Base-by-base conservation (phyloP, 2,888 invertebrate genomes). In the Tetranychus truncatus region DNA sequence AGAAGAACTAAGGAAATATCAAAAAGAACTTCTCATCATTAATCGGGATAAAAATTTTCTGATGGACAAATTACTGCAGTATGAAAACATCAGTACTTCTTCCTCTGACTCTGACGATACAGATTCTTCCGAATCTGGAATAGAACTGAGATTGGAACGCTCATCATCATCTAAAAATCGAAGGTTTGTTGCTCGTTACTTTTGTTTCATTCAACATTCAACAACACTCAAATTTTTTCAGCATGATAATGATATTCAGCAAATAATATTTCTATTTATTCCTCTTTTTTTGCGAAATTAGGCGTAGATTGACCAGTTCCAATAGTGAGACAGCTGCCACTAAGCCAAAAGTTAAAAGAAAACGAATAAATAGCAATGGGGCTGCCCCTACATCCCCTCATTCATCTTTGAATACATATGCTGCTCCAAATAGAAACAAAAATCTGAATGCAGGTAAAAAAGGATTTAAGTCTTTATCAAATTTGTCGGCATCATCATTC, bases 1-100 rank as follows among this genome's bases (percentile, higher is more conserved):
- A 87, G 93, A 93, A 85, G 91, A 95, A 45, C 83, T 96, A 67
- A 86, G 91, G 77, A 89, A 89, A 76, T 89, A 91, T 75, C 95
- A 96, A 82, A 88, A 92, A 77, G 88, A 92, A 79, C 83, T 95
- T 66, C 83, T 96, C 65, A 90, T 91, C 82, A 89, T 92, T 1
- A 90, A 92, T n/a, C 86, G 92, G 79, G 95, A 96, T 81, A 88
- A 24, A 78, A 83, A 90, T 80, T 95, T 93, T 82, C 85, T 96
- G 18, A 84, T 96, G 15, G 95, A 96, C 82, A 87, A 95, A 76
- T 84, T 96, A 69, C 81, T 94, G 78, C 88, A 91, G 81, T 92
- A 93, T 84, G 95, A 96, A 82, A 92, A 91, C 82, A 85, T 88
- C 2, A 88, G 88, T n/a, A 85, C 89, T 76, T 88, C 91, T 1